Base-by-base conservation (phyloP, 2,113 vertebrate species). In the Festucalex cinctus region DNA sequence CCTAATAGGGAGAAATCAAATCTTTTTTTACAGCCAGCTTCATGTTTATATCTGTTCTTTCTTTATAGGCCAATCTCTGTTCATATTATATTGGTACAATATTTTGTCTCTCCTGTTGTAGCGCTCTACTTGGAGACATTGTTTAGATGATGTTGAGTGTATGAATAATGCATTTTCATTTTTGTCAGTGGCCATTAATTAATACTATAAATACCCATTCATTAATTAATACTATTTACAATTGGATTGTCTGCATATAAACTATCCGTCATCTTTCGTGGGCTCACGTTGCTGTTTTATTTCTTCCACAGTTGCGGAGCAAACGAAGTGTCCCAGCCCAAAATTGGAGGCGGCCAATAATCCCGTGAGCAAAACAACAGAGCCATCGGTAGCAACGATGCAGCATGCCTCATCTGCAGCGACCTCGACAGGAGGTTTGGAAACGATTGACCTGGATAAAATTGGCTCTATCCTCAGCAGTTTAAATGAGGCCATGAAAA, bases 401-500 rank as follows among this genome's bases (percentile, higher is more conserved):
- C 62, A 44, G 9, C 69, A 75, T 0, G 57, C 75, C 41, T 1
- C 46, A 72, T 78, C 2, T 46, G 75, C 19, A n/a, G 6, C 70
- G 5, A 0, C 75, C 3, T 54, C 78, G 9, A 54, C 58, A 41
- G 70, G 78, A 0, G 90, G 92, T 74, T 76, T 95, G 62, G 92
- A 94, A 79, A 93, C 91, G 10, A 94, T 98, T 61, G 95, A 98
- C 86, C 85, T 98, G 81, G 91, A 92, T 37, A 98, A 98, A 89
- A 98, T 98, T 82, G 95, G 94, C 85, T 97, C 95, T 83, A 96
- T 98, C 65, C 93, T 98, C 28, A 98, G 92, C 92, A 98, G 93
- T 69, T 78, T 98, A 44, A 95, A 92, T 0, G 94, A 95, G 0
- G 94, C 92, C n/a, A 94, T 95, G 90, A 98, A 98, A 80, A 95